phyloP scores from a whole-genome alignment of 2,113 vertebrate genomes.

The Desmodus rotundus region DNA sequence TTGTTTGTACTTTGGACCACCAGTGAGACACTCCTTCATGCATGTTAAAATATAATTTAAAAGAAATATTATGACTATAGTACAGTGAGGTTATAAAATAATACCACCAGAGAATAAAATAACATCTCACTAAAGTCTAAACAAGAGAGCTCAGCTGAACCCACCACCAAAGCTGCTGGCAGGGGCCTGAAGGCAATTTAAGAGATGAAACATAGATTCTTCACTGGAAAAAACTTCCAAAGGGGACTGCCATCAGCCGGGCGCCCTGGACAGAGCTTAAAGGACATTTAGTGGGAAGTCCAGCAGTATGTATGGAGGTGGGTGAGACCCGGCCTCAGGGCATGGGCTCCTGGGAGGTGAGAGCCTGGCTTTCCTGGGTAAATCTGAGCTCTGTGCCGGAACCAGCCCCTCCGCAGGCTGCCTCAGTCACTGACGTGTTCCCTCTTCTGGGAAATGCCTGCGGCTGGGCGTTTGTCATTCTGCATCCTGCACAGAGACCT shows the following conservation, averaged over 20 bases:
- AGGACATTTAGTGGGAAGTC: slow-evolving; percentile 40
- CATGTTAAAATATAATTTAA: background rate
- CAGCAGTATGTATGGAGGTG: slow-evolving; percentile 33
- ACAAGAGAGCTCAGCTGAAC: background rate
- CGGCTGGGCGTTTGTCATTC: fast-evolving
- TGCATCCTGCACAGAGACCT: fast-evolving
- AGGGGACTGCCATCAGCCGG: background rate
- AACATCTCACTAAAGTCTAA: background rate
- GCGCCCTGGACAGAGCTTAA: slow-evolving; percentile 13
- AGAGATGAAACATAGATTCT: slow-evolving; percentile 49
- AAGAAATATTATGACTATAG: background rate
- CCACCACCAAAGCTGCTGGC: slow-evolving; percentile 7
- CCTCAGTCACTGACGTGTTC: fast-evolving
- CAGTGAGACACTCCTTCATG: background rate
- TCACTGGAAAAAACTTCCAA: slow-evolving; percentile 8
- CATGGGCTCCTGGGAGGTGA: background rate
- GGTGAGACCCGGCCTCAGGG: background rate
- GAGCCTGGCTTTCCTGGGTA: background rate
- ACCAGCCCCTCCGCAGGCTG: fast-evolving
- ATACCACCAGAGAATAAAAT: background rate
- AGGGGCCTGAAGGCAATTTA: slow-evolving; percentile 15
- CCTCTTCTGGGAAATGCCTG: background rate
- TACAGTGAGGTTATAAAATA: background rate
- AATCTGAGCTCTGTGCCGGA: fast-evolving
- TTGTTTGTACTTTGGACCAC: background rate